A percentile compares a stretch with the other conserved stretches of the same genome.
phyloP scores from a whole-genome alignment of 1,140 invertebrate genomes.

The Subanguina moxae region DNA sequence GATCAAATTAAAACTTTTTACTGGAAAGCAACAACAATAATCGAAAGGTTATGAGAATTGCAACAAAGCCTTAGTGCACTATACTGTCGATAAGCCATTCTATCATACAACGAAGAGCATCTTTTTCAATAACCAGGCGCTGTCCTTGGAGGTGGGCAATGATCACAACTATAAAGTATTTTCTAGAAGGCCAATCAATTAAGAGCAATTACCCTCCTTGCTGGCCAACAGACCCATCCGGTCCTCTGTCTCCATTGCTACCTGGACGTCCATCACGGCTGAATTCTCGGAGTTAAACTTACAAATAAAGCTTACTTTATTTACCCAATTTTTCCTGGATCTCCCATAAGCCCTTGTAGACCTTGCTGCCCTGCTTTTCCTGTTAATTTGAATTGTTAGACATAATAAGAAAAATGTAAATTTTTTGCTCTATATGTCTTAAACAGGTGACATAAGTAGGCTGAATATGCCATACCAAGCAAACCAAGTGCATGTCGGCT shows the following conservation, averaged over 20 bases:
- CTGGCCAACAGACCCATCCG: slow-evolving; percentile 10
- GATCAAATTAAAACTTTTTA: too few relatives aligned
- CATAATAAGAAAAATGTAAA: too few relatives aligned
- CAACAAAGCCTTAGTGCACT: too few relatives aligned
- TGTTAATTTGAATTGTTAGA: not conserved
- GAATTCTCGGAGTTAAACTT: not conserved
- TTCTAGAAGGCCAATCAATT: too few relatives aligned
- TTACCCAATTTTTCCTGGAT: slow-evolving; percentile 1
- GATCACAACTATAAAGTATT: not conserved
- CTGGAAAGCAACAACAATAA: too few relatives aligned
- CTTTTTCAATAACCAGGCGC: not conserved
- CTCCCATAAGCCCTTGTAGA: not conserved
- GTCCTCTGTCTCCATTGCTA: not conserved
- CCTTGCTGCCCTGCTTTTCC: slow-evolving; percentile 14
- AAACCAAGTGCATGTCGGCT: too few relatives aligned
- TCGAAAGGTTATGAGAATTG: too few relatives aligned
- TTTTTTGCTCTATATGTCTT: too few relatives aligned
- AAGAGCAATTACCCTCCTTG: not conserved
- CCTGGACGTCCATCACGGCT: not conserved
- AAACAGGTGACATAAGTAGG: too few relatives aligned
- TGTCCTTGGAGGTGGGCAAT: slow-evolving; percentile 10
- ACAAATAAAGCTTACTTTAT: not conserved
- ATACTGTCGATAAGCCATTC: too few relatives aligned
- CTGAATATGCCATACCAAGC: too few relatives aligned
- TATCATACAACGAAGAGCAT: too few relatives aligned